A percentile compares a stretch with the other conserved stretches of the same genome.
Evolutionary conservation across 2,888 invertebrate genomes (phyloP).

Genomic region (Calliscelio sp.): DNA sequence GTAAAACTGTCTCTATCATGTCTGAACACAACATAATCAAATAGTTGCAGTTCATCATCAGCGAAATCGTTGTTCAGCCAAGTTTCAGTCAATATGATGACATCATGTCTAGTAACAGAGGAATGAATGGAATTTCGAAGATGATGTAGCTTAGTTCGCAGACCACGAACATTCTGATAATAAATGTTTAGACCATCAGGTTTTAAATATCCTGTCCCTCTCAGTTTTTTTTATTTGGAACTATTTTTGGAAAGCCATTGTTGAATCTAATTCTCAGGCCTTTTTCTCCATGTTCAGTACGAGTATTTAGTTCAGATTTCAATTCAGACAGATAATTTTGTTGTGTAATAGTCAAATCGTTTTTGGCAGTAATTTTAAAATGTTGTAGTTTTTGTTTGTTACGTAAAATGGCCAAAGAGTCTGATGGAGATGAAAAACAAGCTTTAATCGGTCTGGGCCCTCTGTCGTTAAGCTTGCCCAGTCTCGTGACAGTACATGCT

Average conservation of each 20-base stretch:
- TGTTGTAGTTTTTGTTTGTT: background rate
- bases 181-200: constrained; percentile 77
- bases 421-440: background rate
- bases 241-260: background rate
- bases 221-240: background rate
- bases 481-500: background rate
- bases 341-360: background rate
- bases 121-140: background rate
- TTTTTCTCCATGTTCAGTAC: background rate
- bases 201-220: background rate
- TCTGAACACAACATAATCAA: constrained; percentile 25
- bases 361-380: background rate
- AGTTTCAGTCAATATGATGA: constrained; percentile 38
- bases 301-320: too few relatives aligned
- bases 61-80: constrained; percentile 36
- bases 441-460: background rate
- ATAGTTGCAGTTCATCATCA: constrained; percentile 20
- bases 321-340: too few relatives aligned
- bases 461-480: background rate
- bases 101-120: background rate
- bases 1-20: constrained; percentile 7
- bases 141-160: constrained; percentile 21
- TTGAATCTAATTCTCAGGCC: background rate
- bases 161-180: constrained; percentile 47
- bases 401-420: background rate